phyloP scores from a whole-genome alignment of 1,140 invertebrate species.

The Papilio polytes region DNA sequence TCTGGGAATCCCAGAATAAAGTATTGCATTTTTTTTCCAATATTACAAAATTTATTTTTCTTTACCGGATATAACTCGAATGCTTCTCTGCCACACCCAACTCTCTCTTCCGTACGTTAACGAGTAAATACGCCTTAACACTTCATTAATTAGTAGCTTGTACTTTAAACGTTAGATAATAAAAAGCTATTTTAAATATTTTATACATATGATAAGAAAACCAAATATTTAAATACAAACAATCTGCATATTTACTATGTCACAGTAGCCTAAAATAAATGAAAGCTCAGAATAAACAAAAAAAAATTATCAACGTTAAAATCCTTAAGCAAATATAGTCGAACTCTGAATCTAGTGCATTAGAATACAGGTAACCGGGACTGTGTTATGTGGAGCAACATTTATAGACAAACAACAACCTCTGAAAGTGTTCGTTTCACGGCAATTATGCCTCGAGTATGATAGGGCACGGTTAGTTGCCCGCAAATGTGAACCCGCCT shows the following conservation, averaged over 20 bases:
- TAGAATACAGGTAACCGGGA: slow-evolving; percentile 3
- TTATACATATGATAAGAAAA: background rate
- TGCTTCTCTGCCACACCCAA: background rate
- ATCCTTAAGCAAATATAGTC: background rate
- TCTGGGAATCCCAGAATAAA: background rate
- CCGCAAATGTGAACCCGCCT: slow-evolving; percentile 54
- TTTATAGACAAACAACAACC: slow-evolving; percentile 33
- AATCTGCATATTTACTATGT: background rate
- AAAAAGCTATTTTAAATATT: background rate
- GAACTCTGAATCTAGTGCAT: slow-evolving; percentile 9
- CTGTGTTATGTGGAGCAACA: slow-evolving; percentile 23
- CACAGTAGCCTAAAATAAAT: slow-evolving; percentile 13
- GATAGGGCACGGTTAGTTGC: slow-evolving; percentile 69
- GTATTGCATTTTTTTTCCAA: background rate
- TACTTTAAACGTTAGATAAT: background rate
- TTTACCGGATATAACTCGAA: background rate
- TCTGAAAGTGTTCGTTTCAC: slow-evolving; percentile 57
- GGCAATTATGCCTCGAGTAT: slow-evolving; percentile 54
- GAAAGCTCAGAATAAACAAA: slow-evolving; percentile 1
- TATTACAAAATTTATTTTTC: background rate
- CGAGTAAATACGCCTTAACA: background rate
- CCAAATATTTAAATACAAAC: background rate
- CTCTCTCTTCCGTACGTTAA: background rate
- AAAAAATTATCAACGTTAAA: background rate
- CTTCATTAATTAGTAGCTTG: background rate